Evolutionary conservation across 2,113 vertebrate species (phyloP).

Genomic region (Macquaria australasica): DNA sequence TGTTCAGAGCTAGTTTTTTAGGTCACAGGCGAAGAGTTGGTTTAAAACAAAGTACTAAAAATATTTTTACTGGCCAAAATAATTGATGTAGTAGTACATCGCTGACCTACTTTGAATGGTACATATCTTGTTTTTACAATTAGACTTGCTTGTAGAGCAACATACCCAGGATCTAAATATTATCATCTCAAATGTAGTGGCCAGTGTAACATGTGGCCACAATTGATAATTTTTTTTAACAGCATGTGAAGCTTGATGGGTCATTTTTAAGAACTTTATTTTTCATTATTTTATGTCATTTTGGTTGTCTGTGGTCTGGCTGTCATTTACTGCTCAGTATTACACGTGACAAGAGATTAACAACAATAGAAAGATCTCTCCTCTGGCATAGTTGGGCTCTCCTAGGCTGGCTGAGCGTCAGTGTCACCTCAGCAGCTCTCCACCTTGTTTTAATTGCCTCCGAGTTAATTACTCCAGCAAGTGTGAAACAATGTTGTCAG

Average conservation of each 20-base stretch:
- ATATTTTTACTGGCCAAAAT: constrained; percentile 29
- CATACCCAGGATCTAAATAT: not conserved
- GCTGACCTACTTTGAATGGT: constrained; percentile 40
- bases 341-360: constrained; percentile 43
- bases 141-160: not conserved
- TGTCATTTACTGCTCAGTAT: constrained; percentile 21
- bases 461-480: constrained; percentile 83
- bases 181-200: not conserved
- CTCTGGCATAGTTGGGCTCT: constrained; percentile 63
- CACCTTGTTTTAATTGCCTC: constrained; percentile 85
- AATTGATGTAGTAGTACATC: constrained; percentile 27
- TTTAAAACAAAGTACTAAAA: constrained; percentile 35
- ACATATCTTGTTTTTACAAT: constrained; percentile 10
- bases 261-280: not conserved
- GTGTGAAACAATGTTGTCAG: constrained; percentile 85
- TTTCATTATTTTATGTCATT: constrained; percentile 13
- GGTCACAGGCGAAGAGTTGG: constrained; percentile 27
- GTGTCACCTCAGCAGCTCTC: constrained; percentile 78
- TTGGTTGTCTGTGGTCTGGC: not conserved
- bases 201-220: not conserved
- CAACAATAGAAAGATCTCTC: constrained; percentile 65
- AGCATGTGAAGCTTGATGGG: not conserved
- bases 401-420: constrained; percentile 66
- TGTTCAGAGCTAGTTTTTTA: constrained; percentile 7
- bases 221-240: not conserved